A percentile compares a stretch with the other conserved stretches of the same genome.
Evolutionary conservation across 1,140 invertebrate species (phyloP).

Genomic region (Trichonephila inaurata): DNA sequence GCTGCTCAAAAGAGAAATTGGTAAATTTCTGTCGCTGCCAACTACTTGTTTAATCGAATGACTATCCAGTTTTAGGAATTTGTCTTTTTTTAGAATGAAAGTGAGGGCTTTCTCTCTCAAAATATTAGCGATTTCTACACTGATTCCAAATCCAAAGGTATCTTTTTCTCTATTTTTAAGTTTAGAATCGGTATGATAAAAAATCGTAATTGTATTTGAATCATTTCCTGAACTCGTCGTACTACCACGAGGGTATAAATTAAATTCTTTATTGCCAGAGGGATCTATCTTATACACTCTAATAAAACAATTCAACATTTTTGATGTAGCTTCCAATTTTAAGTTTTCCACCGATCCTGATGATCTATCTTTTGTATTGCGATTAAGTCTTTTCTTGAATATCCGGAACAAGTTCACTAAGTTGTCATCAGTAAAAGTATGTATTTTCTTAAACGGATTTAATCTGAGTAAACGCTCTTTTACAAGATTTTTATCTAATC

Average conservation of each 20-base stretch:
- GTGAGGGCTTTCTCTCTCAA: neutral
- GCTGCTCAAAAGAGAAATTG: neutral
- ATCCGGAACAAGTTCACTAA: neutral
- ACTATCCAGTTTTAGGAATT: neutral
- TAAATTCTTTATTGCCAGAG: neutral
- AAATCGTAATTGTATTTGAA: neutral
- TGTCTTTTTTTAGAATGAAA: neutral
- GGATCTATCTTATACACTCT: neutral
- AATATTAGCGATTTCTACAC: neutral
- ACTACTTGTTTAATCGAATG: neutral
- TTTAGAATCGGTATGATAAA: neutral
- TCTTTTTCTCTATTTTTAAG: neutral
- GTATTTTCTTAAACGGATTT: neutral
- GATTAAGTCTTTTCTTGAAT: slow-evolving; percentile 8
- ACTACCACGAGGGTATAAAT: neutral
- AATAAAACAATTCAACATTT: neutral
- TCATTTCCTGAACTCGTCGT: neutral
- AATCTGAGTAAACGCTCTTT: neutral
- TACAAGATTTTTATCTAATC: too few species aligned
- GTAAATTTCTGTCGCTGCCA: neutral
- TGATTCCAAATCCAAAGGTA: neutral
- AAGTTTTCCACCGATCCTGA: neutral
- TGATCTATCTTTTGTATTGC: neutral
- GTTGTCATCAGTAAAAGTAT: neutral
- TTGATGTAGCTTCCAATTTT: neutral